Base-by-base conservation (phyloP, 2,113 vertebrate species). In the Hassar affinis region DNA sequence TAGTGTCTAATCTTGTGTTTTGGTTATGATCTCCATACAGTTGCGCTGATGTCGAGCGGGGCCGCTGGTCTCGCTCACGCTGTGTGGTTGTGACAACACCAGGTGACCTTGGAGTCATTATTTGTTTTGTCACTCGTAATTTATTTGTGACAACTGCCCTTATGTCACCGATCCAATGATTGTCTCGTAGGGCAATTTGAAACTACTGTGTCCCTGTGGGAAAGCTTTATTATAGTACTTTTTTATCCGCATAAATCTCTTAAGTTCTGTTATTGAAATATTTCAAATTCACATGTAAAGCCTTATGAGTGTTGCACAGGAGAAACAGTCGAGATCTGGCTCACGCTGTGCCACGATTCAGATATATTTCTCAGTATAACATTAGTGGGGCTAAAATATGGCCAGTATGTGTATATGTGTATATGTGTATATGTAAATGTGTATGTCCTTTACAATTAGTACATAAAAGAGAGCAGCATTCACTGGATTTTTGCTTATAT, bases 101-200 rank as follows among this genome's bases (percentile, higher is more conserved):
- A 27, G 62, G 49, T 87, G 81, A 87, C 89, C 87, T 87, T 90
- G 89, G 61, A 84, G 54, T 86, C 85, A 84, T 88, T 86, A 88
- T 88, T 90, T 87, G 64, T 85, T 85, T 83, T 82, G 78, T 57
- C 72, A 83, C 77, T 84, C 76, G 83, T 88, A 81, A 88, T 88
- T 86, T 87, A 88, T 88, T 83, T 83, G 72, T 81, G 87, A 88
- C 78, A 83, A 80, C 62, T 80, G 82, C 38, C 81, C 82, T 79
- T 35, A 66, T 82, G 47, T 74, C 78, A 80, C 77, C 38, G 56
- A 80, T 56, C 86, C 76, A 76, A 81, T 56, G 71, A 49, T 79
- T 82, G 57, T 80, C 47, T 80, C 64, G 68, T 20, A 47, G 72
- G 22, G 51, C 66, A 71, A 75, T 88, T 79, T 49, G 52, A 85